Evolutionary conservation across 1,140 invertebrate species (phyloP).

Genomic region (Muscidifurax raptorellus): DNA sequence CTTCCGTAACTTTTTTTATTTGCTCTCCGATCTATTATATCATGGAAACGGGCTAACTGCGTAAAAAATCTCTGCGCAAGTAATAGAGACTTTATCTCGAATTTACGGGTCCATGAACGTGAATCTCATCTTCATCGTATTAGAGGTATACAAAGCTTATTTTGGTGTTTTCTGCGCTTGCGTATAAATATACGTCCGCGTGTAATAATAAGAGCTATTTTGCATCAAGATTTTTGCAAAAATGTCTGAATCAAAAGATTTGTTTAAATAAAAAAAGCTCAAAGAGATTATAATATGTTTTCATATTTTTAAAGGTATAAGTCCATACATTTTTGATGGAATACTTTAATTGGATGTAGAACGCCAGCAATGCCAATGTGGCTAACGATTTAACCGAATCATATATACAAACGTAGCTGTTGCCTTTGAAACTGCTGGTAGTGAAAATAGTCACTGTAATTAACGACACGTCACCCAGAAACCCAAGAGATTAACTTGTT

Average conservation of each 20-base stretch:
- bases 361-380: neutral
- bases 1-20: too few relatives aligned
- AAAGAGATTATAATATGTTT: too few relatives aligned
- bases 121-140: neutral
- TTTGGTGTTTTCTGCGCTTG: neutral
- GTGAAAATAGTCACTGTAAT: neutral
- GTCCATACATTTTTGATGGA: too few relatives aligned
- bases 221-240: too few relatives aligned
- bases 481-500: slow-evolving; percentile 1
- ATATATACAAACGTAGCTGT: neutral
- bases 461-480: neutral
- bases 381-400: neutral
- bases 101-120: neutral
- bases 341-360: neutral
- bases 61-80: too few relatives aligned
- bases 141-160: neutral
- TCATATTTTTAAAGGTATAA: too few relatives aligned
- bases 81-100: neutral
- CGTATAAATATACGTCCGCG: neutral
- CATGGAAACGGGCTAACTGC: too few relatives aligned
- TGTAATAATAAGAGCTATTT: too few relatives aligned
- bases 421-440: neutral
- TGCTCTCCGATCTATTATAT: too few relatives aligned
- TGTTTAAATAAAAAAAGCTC: too few relatives aligned
- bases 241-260: too few relatives aligned